Evolutionary conservation across 2,113 vertebrate genomes (phyloP).

Genomic region (Microtus richardsoni): DNA sequence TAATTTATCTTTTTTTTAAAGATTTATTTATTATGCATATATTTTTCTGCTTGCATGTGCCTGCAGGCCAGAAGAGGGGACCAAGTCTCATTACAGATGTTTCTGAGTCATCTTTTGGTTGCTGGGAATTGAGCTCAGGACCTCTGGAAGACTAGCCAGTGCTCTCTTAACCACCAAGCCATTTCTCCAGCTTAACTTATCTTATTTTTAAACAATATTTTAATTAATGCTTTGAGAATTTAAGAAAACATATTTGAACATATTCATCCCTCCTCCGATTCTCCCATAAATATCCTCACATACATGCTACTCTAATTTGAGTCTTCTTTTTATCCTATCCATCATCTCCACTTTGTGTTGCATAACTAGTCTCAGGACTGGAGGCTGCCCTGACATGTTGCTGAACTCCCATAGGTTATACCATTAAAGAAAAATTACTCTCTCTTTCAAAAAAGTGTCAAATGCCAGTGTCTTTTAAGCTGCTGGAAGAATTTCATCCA

Average conservation of each 20-base stretch:
- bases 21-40: no score
- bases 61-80: no score
- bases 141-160: no score
- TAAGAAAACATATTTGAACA: not conserved
- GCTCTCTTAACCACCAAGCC: no score
- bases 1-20: not conserved
- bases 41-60: no score
- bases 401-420: not conserved
- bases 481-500: not conserved
- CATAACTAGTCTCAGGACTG: not conserved
- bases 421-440: not conserved
- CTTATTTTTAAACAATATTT: not conserved
- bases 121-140: no score
- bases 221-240: not conserved
- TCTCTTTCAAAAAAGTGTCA: not conserved
- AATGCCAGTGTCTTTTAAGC: not conserved
- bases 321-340: not conserved
- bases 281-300: accelerated
- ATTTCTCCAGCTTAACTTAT: no score
- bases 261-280: no score
- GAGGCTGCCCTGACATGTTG: not conserved
- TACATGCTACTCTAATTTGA: not conserved
- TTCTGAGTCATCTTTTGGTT: no score
- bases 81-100: no score
- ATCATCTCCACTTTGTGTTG: not conserved